Evolutionary conservation across 2,888 invertebrate genomes (phyloP).

Genomic region (Idaea aversata): DNA sequence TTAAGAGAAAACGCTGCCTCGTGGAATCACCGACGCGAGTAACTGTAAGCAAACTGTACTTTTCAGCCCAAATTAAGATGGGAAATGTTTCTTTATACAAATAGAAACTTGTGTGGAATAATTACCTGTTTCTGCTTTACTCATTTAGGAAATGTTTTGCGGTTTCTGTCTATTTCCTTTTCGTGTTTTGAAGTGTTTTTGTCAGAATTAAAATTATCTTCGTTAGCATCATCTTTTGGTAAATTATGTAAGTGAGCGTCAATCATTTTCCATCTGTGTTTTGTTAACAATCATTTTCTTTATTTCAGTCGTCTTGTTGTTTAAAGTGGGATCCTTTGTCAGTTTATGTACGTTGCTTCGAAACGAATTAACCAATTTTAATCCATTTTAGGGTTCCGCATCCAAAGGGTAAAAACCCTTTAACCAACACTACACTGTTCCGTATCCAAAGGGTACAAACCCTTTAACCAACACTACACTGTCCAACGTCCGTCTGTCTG

Average conservation of each 20-base stretch:
- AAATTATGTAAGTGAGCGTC: not conserved
- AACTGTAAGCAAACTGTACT: slow-evolving; percentile 19
- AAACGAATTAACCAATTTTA: no score
- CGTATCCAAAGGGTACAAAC: no score
- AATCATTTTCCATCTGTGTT: not conserved
- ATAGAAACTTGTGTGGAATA: not conserved
- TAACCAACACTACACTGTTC: no score
- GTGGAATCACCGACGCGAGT: slow-evolving; percentile 17
- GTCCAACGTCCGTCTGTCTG: no score
- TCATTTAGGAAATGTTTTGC: not conserved
- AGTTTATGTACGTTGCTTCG: no score
- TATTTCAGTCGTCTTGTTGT: not conserved
- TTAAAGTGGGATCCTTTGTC: not conserved
- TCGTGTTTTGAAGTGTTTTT: not conserved
- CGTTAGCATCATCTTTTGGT: not conserved
- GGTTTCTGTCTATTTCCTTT: not conserved
- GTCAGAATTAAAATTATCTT: not conserved
- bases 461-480: no score
- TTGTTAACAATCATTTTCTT: not conserved
- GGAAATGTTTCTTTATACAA: slow-evolving; percentile 18
- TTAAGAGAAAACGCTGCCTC: slow-evolving; percentile 17
- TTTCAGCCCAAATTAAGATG: slow-evolving; percentile 16
- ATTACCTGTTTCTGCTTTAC: slow-evolving; percentile 1
- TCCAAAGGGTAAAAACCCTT: no score
- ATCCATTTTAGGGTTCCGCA: no score